Conservation (phyloP, 2,113 vertebrate genomes). For the Sciurus niger region DNA sequence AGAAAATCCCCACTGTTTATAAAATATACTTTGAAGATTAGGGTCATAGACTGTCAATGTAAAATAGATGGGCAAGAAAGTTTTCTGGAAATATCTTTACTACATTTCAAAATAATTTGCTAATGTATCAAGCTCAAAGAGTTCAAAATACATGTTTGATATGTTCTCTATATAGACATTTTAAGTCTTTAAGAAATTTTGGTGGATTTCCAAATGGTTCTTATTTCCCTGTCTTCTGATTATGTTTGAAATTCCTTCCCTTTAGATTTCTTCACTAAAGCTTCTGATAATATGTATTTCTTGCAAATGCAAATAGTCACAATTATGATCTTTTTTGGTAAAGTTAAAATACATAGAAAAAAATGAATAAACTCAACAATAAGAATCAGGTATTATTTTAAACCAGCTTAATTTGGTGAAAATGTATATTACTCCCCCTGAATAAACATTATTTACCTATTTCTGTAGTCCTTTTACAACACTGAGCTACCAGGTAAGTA, state of each 20-base stretch:
- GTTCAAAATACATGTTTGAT: slow-evolving; percentile 53
- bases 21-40: slow-evolving; percentile 64
- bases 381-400: slow-evolving; percentile 68
- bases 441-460: slow-evolving; percentile 75
- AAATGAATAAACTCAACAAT: slow-evolving; percentile 22
- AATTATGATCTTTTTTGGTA: slow-evolving; percentile 15
- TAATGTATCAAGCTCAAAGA: not conserved
- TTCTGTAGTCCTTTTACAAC: slow-evolving; percentile 85
- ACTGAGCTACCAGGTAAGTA: slow-evolving; percentile 86
- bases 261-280: slow-evolving; percentile 18
- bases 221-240: slow-evolving; percentile 30
- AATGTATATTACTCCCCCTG: slow-evolving; percentile 65
- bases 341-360: slow-evolving; percentile 18
- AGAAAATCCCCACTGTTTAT: not conserved
- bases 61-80: not conserved
- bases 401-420: slow-evolving; percentile 46
- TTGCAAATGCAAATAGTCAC: slow-evolving; percentile 45
- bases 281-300: slow-evolving; percentile 38
- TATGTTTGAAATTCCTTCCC: slow-evolving; percentile 29
- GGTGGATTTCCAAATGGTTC: slow-evolving; percentile 1
- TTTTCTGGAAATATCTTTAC: slow-evolving; percentile 13
- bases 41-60: not conserved
- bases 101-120: slow-evolving; percentile 57
- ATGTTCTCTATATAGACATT: slow-evolving; percentile 10
- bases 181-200: not conserved